phyloP scores from a whole-genome alignment of 2,888 invertebrate genomes.

The Geotrupes spiniger region DNA sequence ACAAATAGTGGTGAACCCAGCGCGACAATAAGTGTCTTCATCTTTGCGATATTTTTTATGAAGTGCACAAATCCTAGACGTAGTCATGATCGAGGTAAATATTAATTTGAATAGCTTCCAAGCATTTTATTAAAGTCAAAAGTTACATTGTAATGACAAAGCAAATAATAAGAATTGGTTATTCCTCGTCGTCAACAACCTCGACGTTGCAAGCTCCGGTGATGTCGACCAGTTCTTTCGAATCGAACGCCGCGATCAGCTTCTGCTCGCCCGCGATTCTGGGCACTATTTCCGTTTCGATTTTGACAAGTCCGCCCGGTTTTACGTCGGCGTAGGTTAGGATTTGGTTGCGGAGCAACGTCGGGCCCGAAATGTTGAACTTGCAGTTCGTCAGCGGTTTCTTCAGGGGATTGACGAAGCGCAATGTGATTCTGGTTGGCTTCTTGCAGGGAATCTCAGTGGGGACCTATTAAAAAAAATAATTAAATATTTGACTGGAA shows the following conservation, averaged over 20 bases:
- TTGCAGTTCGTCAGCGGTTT: conserved; percentile 62
- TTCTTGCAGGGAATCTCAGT: conserved; percentile 59
- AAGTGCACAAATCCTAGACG: no score
- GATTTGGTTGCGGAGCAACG: conserved; percentile 59
- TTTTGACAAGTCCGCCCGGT: conserved; percentile 55
- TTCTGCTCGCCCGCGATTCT: conserved; percentile 63
- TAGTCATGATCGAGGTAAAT: no score
- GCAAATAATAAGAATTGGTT: no score
- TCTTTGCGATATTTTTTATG: no score
- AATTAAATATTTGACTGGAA: no score
- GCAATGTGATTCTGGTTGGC: conserved; percentile 56
- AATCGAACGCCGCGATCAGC: conserved; percentile 69
- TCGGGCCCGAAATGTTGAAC: conserved; percentile 69
- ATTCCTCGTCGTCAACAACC: conserved; percentile 43
- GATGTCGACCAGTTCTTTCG: conserved; percentile 67
- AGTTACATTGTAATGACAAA: no score
- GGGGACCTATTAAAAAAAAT: conserved; percentile 53
- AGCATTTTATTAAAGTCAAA: no score
- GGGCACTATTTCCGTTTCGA: conserved; percentile 60
- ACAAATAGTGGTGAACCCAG: no score
- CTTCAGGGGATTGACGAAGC: conserved; percentile 70
- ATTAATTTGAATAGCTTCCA: no score
- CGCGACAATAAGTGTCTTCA: no score
- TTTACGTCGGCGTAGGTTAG: conserved; percentile 57
- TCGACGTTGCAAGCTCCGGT: conserved; percentile 63